Conservation (phyloP, 2,113 vertebrate species). For the Mustela nigripes region DNA sequence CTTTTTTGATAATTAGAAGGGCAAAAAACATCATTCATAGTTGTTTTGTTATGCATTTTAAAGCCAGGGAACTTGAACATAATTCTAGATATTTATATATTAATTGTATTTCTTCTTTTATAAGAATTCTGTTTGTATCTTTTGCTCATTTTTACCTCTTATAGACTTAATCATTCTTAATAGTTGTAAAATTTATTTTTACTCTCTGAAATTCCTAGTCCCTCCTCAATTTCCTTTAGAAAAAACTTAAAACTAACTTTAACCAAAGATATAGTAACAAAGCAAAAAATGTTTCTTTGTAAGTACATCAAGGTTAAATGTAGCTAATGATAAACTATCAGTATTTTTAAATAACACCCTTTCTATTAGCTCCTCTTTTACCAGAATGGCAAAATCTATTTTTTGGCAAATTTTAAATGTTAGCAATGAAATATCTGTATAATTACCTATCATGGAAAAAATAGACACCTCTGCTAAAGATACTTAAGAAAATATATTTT, state of each 20-base stretch:
- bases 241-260: slow-evolving; percentile 34
- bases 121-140: background rate
- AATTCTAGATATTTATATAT: background rate
- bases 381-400: slow-evolving; percentile 66
- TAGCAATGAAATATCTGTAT: slow-evolving; percentile 62
- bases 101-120: background rate
- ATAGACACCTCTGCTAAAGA: slow-evolving; percentile 55
- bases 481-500: slow-evolving; percentile 34
- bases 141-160: background rate
- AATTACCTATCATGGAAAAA: slow-evolving; percentile 45
- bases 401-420: slow-evolving; percentile 60
- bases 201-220: background rate
- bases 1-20: background rate
- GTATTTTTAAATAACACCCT: background rate
- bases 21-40: background rate
- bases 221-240: background rate
- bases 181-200: slow-evolving; percentile 1
- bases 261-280: slow-evolving; percentile 7
- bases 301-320: background rate
- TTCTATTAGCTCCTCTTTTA: slow-evolving; percentile 11
- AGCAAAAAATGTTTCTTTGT: slow-evolving; percentile 4
- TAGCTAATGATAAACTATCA: slow-evolving; percentile 18
- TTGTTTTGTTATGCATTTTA: background rate
- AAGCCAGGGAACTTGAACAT: background rate
- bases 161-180: background rate